Conservation (phyloP, 2,113 vertebrate species). For the Chloebia gouldiae region DNA sequence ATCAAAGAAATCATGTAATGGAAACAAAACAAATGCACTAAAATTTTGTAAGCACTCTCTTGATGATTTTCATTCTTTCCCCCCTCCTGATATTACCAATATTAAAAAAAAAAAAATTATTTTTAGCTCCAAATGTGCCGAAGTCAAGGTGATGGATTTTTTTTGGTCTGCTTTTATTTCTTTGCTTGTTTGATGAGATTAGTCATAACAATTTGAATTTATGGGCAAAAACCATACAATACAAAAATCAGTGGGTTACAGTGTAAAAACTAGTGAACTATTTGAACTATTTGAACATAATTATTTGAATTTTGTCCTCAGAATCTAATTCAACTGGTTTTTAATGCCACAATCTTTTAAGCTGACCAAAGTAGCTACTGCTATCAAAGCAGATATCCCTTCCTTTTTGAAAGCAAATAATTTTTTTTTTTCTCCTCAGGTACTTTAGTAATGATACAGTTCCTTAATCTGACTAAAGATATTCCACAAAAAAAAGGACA, state of each 20-base stretch:
- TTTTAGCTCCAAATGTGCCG: background rate
- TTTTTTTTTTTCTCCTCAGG: accelerated
- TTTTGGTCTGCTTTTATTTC: background rate
- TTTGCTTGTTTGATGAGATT: background rate
- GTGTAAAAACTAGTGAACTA: background rate
- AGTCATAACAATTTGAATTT: background rate
- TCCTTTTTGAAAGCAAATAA: background rate
- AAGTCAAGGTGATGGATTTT: background rate
- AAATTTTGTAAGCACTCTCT: background rate
- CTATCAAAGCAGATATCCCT: background rate
- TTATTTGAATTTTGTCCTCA: background rate
- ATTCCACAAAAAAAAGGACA: background rate
- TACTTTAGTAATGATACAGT: background rate
- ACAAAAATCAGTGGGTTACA: background rate
- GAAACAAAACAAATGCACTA: background rate
- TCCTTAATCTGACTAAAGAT: background rate
- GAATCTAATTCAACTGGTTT: background rate
- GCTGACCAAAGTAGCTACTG: background rate
- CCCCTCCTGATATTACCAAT: background rate
- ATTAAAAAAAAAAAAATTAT: background rate
- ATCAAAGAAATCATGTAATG: background rate
- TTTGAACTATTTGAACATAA: background rate
- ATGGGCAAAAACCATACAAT: background rate
- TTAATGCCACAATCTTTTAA: background rate
- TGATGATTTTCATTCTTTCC: background rate